Conservation (phyloP, 2,888 invertebrate species). For the Tiliacea citrago region DNA sequence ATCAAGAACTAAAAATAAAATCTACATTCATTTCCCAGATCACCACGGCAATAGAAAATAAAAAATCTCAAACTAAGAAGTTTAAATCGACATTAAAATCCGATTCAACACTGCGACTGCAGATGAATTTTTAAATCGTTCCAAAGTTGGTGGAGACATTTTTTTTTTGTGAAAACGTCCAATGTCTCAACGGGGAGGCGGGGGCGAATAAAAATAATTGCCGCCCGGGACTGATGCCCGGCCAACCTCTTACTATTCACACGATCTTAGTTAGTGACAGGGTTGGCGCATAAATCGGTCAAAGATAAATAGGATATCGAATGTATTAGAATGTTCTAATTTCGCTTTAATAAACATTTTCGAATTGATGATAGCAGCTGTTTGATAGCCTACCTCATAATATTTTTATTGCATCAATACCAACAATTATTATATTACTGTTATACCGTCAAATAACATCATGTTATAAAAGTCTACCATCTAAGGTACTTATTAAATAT, state of each 20-base stretch:
- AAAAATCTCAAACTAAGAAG: constrained; percentile 41
- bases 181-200: constrained; percentile 61
- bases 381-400: not conserved
- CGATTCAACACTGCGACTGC: constrained; percentile 65
- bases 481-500: constrained; percentile 7
- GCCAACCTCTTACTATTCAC: constrained; percentile 84
- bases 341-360: not conserved
- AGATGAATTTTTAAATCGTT: constrained; percentile 74
- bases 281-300: constrained; percentile 68
- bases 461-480: constrained; percentile 4
- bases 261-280: constrained; percentile 77
- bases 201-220: constrained; percentile 87
- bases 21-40: constrained; percentile 17
- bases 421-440: not conserved
- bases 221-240: constrained; percentile 76
- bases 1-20: constrained; percentile 29
- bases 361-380: no score
- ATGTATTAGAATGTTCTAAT: not conserved
- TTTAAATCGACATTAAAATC: constrained; percentile 63
- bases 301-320: not conserved
- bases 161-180: constrained; percentile 62
- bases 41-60: constrained; percentile 24
- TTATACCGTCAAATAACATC: not conserved
- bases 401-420: not conserved
- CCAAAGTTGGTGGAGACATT: constrained; percentile 58